These are phyloP conservation scores for Pelobates fuscus DNA, from an alignment of 2,113 vertebrate genomes.

Conservation along the genomic window DNA sequence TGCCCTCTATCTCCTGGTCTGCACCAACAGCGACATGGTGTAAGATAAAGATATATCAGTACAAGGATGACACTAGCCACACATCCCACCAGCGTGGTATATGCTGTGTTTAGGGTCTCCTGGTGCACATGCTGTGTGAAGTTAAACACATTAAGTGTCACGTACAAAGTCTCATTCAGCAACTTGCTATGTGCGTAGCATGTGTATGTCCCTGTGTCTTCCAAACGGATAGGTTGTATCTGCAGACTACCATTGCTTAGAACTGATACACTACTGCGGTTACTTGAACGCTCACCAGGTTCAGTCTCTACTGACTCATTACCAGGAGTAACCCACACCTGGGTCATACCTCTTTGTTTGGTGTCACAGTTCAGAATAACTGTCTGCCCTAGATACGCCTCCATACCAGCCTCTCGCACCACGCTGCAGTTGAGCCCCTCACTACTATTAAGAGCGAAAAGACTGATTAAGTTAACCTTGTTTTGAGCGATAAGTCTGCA, in stretches of 20 bases:
- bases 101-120: conserved; percentile 91
- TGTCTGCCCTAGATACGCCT: conserved; percentile 80
- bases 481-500: conserved; percentile 63
- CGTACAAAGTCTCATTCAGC: conserved; percentile 91
- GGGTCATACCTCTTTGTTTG: conserved; percentile 73
- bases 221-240: conserved; percentile 68
- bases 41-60: conserved; percentile 94
- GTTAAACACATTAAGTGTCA: conserved; percentile 90
- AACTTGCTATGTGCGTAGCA: conserved; percentile 80
- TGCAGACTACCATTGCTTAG: conserved; percentile 78
- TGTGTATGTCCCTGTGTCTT: conserved; percentile 87
- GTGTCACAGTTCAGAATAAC: conserved; percentile 85
- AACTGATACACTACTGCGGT: conserved; percentile 73
- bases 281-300: conserved; percentile 58
- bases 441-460: conserved; percentile 71
- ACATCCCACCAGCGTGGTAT: conserved; percentile 95
- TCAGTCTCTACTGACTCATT: conserved; percentile 65
- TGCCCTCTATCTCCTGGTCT: conserved; percentile 73
- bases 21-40: conserved; percentile 93
- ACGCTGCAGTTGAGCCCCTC: conserved; percentile 88
- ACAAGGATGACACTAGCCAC: conserved; percentile 93
- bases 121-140: conserved; percentile 78
- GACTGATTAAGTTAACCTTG: conserved; percentile 56
- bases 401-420: conserved; percentile 77
- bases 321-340: conserved; percentile 83